Evolutionary conservation across 2,888 invertebrate species (phyloP).

Genomic region (Cordylochernes scorpioides): DNA sequence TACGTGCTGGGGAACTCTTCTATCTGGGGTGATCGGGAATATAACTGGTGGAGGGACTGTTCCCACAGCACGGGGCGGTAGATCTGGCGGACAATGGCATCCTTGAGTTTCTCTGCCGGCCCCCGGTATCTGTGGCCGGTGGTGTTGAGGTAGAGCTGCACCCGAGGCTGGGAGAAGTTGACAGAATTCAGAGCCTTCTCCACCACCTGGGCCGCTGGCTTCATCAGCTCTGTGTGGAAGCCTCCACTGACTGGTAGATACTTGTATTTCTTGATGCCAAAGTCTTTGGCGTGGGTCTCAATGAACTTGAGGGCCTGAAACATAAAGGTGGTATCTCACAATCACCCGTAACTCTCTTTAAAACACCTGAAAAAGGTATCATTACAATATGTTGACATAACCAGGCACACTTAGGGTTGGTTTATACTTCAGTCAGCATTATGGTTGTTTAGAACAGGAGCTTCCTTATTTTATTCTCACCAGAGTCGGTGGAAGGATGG

Average conservation of each 20-base stretch:
- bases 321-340: neutral
- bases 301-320: slow-evolving; percentile 39
- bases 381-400: too few species aligned
- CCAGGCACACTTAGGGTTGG: too few species aligned
- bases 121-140: slow-evolving; percentile 37
- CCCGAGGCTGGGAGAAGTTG: slow-evolving; percentile 33
- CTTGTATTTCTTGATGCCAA: slow-evolving; percentile 32
- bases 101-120: too few species aligned
- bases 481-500: too few species aligned
- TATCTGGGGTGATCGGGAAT: slow-evolving; percentile 28
- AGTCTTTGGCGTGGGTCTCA: slow-evolving; percentile 34
- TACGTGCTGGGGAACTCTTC: slow-evolving; percentile 47
- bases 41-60: slow-evolving; percentile 56
- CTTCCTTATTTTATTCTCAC: too few species aligned
- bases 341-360: too few species aligned
- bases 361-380: too few species aligned
- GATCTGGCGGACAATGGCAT: slow-evolving; percentile 38
- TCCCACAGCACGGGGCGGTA: slow-evolving; percentile 67
- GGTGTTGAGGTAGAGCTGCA: slow-evolving; percentile 45
- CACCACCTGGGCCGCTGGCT: slow-evolving; percentile 38
- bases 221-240: slow-evolving; percentile 56
- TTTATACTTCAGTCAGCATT: too few species aligned
- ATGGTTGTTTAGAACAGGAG: too few species aligned
- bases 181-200: slow-evolving; percentile 32
- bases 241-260: slow-evolving; percentile 56